These are phyloP conservation scores for Netelia fuscicornis DNA, from an alignment of 2,888 invertebrate species.

Conservation along the genomic window DNA sequence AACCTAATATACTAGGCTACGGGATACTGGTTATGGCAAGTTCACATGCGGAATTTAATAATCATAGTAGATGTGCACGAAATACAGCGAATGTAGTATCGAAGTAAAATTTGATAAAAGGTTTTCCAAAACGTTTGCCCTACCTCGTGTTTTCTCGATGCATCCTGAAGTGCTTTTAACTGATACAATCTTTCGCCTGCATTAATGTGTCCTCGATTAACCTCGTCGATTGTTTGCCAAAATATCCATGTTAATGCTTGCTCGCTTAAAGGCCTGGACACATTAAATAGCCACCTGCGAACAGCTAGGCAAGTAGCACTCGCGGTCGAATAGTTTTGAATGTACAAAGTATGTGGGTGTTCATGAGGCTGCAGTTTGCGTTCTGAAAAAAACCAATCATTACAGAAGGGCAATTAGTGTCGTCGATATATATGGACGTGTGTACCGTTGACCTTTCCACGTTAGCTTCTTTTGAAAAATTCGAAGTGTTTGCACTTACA, in stretches of 20 bases:
- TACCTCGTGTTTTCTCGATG: slow-evolving; percentile 92
- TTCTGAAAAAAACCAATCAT: slow-evolving; percentile 87
- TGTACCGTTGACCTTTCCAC: not conserved
- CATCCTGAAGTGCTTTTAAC: slow-evolving; percentile 97
- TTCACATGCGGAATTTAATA: not conserved
- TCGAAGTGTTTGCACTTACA: too few species aligned
- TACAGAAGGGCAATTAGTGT: too few species aligned
- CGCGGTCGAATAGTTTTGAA: slow-evolving; percentile 99
- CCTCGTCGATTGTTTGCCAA: slow-evolving; percentile 98
- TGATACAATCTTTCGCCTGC: slow-evolving; percentile 97
- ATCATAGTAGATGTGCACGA: not conserved
- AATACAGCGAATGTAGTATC: not conserved
- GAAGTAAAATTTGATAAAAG: slow-evolving; percentile 51
- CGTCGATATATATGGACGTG: not conserved
- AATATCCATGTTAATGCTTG: slow-evolving; percentile 94
- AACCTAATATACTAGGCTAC: too few species aligned
- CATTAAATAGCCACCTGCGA: slow-evolving; percentile 94
- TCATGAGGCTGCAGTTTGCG: slow-evolving; percentile 97
- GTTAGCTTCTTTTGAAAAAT: too few species aligned
- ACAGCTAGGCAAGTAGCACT: slow-evolving; percentile 97
- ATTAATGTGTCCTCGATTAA: slow-evolving; percentile 95
- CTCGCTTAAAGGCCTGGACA: slow-evolving; percentile 89
- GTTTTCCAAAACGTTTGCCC: slow-evolving; percentile 57
- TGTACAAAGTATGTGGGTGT: slow-evolving; percentile 98
- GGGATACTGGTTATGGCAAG: too few species aligned